A percentile compares a stretch with the other conserved stretches of the same genome.
Evolutionary conservation across 2,888 invertebrate species (phyloP).

Genomic region (Erebia epiphron): DNA sequence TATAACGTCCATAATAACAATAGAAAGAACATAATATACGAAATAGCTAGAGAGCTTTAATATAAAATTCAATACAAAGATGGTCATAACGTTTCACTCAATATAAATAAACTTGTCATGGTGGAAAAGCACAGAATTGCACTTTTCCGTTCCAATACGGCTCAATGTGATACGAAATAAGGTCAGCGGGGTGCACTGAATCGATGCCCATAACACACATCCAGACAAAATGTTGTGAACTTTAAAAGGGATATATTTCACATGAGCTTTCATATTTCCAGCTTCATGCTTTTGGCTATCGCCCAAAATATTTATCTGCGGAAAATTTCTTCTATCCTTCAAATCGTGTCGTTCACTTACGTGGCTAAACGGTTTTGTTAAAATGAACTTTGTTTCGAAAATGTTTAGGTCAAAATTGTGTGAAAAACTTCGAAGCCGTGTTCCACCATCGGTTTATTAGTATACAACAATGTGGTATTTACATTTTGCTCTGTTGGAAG

Average conservation of each 20-base stretch:
- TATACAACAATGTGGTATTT: constrained; percentile 41
- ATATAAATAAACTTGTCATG: constrained; percentile 18
- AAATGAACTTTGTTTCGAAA: constrained; percentile 17
- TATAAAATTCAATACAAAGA: constrained; percentile 3
- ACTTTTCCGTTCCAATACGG: constrained; percentile 30
- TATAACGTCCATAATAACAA: not conserved
- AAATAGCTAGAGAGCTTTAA: not conserved
- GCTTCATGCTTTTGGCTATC: constrained; percentile 38
- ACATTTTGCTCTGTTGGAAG: constrained; percentile 38
- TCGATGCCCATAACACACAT: constrained; percentile 40
- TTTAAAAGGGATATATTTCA: constrained; percentile 47
- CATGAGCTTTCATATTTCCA: constrained; percentile 40
- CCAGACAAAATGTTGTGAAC: constrained; percentile 39
- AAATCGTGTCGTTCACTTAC: constrained; percentile 20
- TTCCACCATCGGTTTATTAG: constrained; percentile 23
- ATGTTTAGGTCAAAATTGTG: constrained; percentile 12
- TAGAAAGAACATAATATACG: not conserved
- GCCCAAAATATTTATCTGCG: constrained; percentile 46
- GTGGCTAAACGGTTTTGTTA: constrained; percentile 6
- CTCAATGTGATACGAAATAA: constrained; percentile 27
- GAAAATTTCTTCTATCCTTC: constrained; percentile 42
- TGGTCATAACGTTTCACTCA: constrained; percentile 12
- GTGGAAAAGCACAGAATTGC: constrained; percentile 31
- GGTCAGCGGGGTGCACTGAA: constrained; percentile 38
- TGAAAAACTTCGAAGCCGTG: constrained; percentile 2